phyloP scores from a whole-genome alignment of 1,140 invertebrate genomes.

The Euura lappo region DNA sequence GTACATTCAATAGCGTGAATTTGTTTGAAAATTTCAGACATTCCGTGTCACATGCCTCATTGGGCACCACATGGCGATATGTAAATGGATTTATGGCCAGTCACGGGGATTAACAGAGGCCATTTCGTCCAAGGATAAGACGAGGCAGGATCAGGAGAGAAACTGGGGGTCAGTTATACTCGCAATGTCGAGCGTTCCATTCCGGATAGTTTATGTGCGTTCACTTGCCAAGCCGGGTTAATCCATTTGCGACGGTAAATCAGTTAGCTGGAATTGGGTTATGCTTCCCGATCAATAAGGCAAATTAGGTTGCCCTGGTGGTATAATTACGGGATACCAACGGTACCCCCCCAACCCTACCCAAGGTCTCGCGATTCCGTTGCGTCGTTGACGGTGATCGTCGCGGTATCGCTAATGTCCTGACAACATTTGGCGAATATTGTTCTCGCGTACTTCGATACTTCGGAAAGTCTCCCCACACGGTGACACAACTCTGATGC shows the following conservation, averaged over 20 bases:
- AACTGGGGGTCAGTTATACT: constrained; percentile 28
- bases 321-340: constrained; percentile 5
- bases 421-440: too few species aligned
- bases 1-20: not conserved
- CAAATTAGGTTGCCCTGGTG: constrained; percentile 37
- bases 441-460: not conserved
- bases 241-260: constrained; percentile 43
- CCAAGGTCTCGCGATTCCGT: not conserved
- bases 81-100: too few species aligned
- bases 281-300: constrained; percentile 48
- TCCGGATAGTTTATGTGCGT: constrained; percentile 7
- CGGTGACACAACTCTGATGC: constrained; percentile 13
- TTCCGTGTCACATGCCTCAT: not conserved
- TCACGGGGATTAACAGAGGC: not conserved
- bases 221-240: constrained; percentile 31
- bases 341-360: not conserved
- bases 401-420: not conserved
- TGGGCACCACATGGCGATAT: not conserved
- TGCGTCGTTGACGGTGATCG: not conserved
- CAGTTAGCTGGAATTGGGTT: constrained; percentile 43
- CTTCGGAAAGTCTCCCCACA: constrained; percentile 10
- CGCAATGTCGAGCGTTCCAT: constrained; percentile 28
- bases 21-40: not conserved
- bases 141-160: constrained; percentile 26
- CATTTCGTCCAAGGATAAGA: not conserved